Percentiles rank a stretch among this genome's conserved stretches.
Evolutionary conservation across 1,140 invertebrate genomes (phyloP).

Genomic region (Hyles vespertilio): DNA sequence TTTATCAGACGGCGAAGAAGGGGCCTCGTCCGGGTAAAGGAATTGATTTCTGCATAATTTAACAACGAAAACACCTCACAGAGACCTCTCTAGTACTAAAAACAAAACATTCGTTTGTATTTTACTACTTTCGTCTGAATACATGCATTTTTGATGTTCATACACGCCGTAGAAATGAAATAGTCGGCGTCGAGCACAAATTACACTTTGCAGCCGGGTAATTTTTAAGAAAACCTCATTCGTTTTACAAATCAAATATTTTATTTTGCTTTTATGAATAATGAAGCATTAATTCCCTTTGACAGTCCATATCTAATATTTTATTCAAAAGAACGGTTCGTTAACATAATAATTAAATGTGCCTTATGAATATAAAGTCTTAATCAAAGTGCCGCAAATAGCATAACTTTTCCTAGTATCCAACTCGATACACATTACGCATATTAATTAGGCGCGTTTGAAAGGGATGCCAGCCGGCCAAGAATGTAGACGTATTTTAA

Average conservation of each 20-base stretch:
- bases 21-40: constrained; percentile 53
- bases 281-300: constrained; percentile 63
- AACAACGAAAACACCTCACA: constrained; percentile 62
- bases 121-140: constrained; percentile 61
- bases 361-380: constrained; percentile 71
- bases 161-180: constrained; percentile 19
- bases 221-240: constrained; percentile 3
- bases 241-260: constrained; percentile 24
- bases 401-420: constrained; percentile 63
- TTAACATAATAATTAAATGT: constrained; percentile 75
- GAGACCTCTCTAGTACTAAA: constrained; percentile 61
- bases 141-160: constrained; percentile 61
- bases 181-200: constrained; percentile 9
- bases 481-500: constrained; percentile 12
- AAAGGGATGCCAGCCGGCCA: constrained; percentile 24
- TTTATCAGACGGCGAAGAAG: constrained; percentile 55
- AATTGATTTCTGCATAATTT: constrained; percentile 75
- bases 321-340: constrained; percentile 71
- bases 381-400: constrained; percentile 64
- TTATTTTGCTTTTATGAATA: constrained; percentile 30
- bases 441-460: constrained; percentile 59
- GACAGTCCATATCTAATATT: constrained; percentile 64
- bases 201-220: background rate
- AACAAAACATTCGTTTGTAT: constrained; percentile 71
- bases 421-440: constrained; percentile 61